phyloP scores from a whole-genome alignment of 2,888 invertebrate genomes.

The Homarus gammarus region DNA sequence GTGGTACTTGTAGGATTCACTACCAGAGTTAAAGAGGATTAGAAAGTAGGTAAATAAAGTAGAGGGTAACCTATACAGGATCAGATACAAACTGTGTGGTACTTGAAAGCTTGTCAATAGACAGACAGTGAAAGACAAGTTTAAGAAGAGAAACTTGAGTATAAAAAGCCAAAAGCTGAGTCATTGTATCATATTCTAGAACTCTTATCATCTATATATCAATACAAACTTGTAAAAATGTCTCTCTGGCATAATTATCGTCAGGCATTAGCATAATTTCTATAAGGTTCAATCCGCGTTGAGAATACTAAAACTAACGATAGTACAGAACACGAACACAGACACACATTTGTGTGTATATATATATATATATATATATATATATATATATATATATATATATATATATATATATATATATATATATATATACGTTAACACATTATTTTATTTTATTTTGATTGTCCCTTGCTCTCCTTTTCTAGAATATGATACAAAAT shows the following conservation, averaged over 20 bases:
- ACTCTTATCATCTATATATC: neutral
- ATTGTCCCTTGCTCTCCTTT: neutral
- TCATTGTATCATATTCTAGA: slow-evolving; percentile 52
- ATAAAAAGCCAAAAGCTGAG: slow-evolving; percentile 24
- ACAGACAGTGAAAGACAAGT: slow-evolving; percentile 37
- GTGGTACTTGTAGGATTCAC: slow-evolving; percentile 23
- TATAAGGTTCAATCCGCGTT: no score
- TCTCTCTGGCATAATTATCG: no score
- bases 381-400: slow-evolving; percentile 53
- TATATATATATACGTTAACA: slow-evolving; percentile 22
- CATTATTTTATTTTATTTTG: neutral
- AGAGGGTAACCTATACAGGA: slow-evolving; percentile 31
- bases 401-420: slow-evolving; percentile 54
- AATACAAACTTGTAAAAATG: neutral
- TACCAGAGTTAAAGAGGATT: slow-evolving; percentile 24
- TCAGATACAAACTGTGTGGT: slow-evolving; percentile 42
- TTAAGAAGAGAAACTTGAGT: neutral
- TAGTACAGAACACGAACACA: neutral
- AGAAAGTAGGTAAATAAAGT: slow-evolving; percentile 23
- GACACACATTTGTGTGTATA: slow-evolving; percentile 16
- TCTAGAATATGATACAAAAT: slow-evolving; percentile 58
- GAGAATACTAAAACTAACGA: no score
- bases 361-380: slow-evolving; percentile 59
- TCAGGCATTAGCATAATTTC: no score
- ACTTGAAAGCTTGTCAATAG: slow-evolving; percentile 42